These are phyloP conservation scores for Labeo rohita DNA, from an alignment of 2,113 vertebrate species.

Conservation along the genomic window DNA sequence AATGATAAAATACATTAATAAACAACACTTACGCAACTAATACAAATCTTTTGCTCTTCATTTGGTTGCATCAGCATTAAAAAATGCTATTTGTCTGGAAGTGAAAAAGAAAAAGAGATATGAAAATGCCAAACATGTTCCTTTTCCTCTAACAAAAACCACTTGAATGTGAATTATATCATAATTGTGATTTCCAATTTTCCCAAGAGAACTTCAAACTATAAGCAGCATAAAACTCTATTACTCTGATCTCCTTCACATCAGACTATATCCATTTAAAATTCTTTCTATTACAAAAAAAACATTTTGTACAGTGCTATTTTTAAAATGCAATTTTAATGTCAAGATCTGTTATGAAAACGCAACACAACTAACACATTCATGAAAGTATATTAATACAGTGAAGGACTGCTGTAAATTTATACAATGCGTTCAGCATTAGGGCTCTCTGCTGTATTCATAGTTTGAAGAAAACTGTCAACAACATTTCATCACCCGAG, in stretches of 20 bases:
- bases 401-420: not conserved
- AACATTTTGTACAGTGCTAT: not conserved
- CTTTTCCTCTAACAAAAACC: not conserved
- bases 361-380: not conserved
- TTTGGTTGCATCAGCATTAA: not conserved
- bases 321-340: not conserved
- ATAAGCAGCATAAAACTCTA: not conserved
- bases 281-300: not conserved
- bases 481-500: conserved; percentile 16
- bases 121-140: not conserved
- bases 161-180: not conserved
- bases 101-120: not conserved
- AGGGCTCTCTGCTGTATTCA: not conserved
- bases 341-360: not conserved
- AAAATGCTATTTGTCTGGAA: not conserved
- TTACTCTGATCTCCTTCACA: not conserved
- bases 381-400: not conserved
- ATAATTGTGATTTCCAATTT: not conserved
- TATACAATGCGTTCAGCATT: not conserved
- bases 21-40: not conserved
- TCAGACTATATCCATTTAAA: not conserved
- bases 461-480: conserved; percentile 18
- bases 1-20: not conserved
- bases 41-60: not conserved
- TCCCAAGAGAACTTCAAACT: not conserved